A percentile compares a stretch with the other conserved stretches of the same genome.
Evolutionary conservation across 2,888 invertebrate species (phyloP).

Genomic region (Cosmia pyralina): DNA sequence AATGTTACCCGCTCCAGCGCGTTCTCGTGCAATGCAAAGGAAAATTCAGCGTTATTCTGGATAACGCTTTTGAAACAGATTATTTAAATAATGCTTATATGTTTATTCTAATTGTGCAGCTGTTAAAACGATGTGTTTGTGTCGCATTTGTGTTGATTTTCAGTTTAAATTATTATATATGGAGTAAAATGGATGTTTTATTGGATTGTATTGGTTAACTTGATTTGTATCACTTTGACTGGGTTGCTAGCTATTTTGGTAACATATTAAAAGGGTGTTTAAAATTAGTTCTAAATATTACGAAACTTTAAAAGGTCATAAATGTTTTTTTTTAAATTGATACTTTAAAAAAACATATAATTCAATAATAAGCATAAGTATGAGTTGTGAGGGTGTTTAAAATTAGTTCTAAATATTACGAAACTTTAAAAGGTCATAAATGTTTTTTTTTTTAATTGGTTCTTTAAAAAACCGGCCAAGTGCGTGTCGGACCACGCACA

Average conservation of each 20-base stretch:
- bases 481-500: too few relatives aligned
- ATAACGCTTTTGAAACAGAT: conserved; percentile 59
- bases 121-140: conserved; percentile 53
- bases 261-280: neutral
- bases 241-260: neutral
- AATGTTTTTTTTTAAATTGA: neutral
- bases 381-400: too few relatives aligned
- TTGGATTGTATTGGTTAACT: neutral
- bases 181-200: conserved; percentile 6
- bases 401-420: neutral
- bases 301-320: neutral
- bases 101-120: conserved; percentile 58
- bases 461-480: too few relatives aligned
- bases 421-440: neutral
- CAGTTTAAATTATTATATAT: conserved; percentile 19
- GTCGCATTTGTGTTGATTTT: conserved; percentile 34
- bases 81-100: conserved; percentile 65
- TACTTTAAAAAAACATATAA: neutral
- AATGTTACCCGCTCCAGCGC: conserved; percentile 59
- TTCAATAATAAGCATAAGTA: neutral
- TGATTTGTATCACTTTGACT: neutral
- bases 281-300: neutral
- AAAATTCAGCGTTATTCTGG: conserved; percentile 61
- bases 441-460: neutral
- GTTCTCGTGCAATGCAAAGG: conserved; percentile 60